Evolutionary conservation across 1,140 invertebrate species (phyloP), one percentile per base, ranked within the genome.

Genomic region (Chironomus tepperi): DNA sequence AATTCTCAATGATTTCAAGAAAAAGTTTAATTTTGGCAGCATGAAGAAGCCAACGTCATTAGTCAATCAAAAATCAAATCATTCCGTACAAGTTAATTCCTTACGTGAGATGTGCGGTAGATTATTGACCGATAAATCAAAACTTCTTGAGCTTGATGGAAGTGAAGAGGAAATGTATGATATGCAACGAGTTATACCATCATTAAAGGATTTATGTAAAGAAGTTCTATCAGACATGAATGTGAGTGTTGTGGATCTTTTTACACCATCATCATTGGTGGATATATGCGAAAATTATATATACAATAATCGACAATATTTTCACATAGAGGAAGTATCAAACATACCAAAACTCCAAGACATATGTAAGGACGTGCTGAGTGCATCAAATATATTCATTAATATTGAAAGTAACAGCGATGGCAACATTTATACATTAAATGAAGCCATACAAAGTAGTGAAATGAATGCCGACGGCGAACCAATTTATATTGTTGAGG

Each of bases 401-500:
- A 57, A 57, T 57, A n/a, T 57, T 7, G 47, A 57, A 12, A n/a
- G n/a, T 12, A n/a, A 57, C 9, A n/a, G 47, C 47, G n/a, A 34
- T 34, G 24, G n/a, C 47, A 70, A 70, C 16, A 70, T 70, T 70
- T 19, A 18, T 10, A 21, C 65, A 19, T 16, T 70, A 9, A 70
- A 70, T 70, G 65, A 70, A 19, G 65, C n/a, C n/a, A 18, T 70
- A 8, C 65, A 70, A 18, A 70, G 16, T 70, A 9, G 9, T 70
- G 65, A 21, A 10, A 16, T 21, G n/a, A 70, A 70, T 21, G 65
- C 16, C 18, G 65, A 70, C n/a, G 18, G 65, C 18, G 65, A 70
- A 19, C 65, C 65, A 70, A 70, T 70, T 19, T 70, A 70, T 70
- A 70, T 70, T 70, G 65, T 70, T 21, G 65, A 70, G 18, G 65